phyloP scores from a whole-genome alignment of 2,797 vertebrate genomes.

The Botia almorhae region DNA sequence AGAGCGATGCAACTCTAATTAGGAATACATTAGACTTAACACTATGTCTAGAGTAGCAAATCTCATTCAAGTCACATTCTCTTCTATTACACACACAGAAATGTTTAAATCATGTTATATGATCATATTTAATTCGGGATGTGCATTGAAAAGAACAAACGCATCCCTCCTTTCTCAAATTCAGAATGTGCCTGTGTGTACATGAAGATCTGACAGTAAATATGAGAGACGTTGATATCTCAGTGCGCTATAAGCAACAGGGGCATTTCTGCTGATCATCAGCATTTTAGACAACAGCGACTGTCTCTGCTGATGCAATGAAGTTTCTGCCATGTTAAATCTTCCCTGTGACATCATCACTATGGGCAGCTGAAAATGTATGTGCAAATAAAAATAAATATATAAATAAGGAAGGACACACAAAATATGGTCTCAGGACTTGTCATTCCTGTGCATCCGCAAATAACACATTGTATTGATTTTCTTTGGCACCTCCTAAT shows the following conservation, averaged over 20 bases:
- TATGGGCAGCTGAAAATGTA: constrained; percentile 45
- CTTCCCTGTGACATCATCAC: constrained; percentile 29
- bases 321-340: constrained; percentile 40
- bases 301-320: constrained; percentile 50
- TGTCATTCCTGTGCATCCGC: neutral
- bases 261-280: constrained; percentile 52
- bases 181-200: constrained; percentile 1
- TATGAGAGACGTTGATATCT: constrained; percentile 35
- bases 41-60: too few species aligned
- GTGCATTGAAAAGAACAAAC: neutral
- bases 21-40: too few species aligned
- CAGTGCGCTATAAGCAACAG: constrained; percentile 20
- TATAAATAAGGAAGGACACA: constrained; percentile 11
- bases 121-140: neutral
- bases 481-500: neutral
- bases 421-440: constrained; percentile 9
- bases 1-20: too few species aligned
- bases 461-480: constrained; percentile 26
- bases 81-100: neutral
- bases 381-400: constrained; percentile 15
- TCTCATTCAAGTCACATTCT: too few species aligned
- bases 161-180: neutral
- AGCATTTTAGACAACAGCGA: constrained; percentile 30
- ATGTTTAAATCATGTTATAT: neutral
- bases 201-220: constrained; percentile 34